These are phyloP conservation scores for Platorchestia sp. DNA, from an alignment of 1,140 invertebrate species.

Conservation along the genomic window DNA sequence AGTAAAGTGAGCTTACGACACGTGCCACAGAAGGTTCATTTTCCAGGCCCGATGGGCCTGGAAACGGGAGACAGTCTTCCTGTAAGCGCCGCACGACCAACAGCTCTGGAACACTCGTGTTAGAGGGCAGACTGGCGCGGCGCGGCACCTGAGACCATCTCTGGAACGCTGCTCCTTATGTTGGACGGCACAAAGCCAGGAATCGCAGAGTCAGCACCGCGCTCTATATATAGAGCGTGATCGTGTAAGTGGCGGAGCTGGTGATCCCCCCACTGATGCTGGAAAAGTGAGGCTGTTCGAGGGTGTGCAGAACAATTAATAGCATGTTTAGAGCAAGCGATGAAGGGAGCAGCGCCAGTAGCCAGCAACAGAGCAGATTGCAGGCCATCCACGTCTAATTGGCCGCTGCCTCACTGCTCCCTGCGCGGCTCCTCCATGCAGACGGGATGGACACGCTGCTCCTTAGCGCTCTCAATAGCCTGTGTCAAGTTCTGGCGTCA, in stretches of 20 bases:
- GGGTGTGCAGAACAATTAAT: slow-evolving; percentile 54
- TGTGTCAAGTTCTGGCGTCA: background rate
- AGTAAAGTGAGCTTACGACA: background rate
- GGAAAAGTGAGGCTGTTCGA: slow-evolving; percentile 53
- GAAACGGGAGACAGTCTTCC: background rate
- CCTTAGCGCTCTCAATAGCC: background rate
- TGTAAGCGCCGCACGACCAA: background rate
- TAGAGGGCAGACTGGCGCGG: background rate
- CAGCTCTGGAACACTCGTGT: too few species aligned
- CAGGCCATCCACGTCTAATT: slow-evolving; percentile 24
- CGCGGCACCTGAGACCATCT: background rate
- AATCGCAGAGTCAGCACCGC: background rate
- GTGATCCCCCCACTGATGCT: slow-evolving; percentile 53
- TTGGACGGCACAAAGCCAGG: background rate
- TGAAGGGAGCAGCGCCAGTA: slow-evolving; percentile 37
- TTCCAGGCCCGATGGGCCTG: background rate
- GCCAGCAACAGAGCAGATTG: slow-evolving; percentile 23
- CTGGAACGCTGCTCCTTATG: background rate
- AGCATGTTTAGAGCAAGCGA: slow-evolving; percentile 46
- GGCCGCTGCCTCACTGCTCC: background rate
- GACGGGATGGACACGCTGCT: background rate
- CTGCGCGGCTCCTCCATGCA: background rate
- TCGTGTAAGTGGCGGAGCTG: background rate
- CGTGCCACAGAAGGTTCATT: background rate
- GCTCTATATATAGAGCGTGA: background rate